Percentiles rank a stretch among this genome's conserved stretches.
Evolutionary conservation across 1,140 invertebrate genomes (phyloP).

Genomic region (Steinernema khuongi): DNA sequence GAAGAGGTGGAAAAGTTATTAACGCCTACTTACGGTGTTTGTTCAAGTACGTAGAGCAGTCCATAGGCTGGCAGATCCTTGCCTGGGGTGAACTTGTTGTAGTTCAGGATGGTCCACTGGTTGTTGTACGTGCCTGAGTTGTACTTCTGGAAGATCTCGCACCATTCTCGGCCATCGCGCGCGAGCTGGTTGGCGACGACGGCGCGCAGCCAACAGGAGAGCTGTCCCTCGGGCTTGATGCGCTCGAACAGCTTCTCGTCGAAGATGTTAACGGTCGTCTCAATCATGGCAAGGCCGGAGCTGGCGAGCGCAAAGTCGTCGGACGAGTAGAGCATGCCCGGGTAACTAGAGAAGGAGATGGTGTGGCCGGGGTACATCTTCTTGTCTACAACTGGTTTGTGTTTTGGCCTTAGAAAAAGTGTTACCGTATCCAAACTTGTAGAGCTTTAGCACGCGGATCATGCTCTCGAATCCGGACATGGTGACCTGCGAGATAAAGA

Average conservation of each 20-base stretch:
- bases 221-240: conserved; percentile 64
- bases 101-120: conserved; percentile 78
- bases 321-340: conserved; percentile 75
- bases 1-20: conserved; percentile 61
- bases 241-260: conserved; percentile 66
- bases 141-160: conserved; percentile 62
- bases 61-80: conserved; percentile 61
- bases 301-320: conserved; percentile 77
- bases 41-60: conserved; percentile 73
- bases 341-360: conserved; percentile 76
- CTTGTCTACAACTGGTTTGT: conserved; percentile 31
- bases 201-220: conserved; percentile 72
- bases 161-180: conserved; percentile 69
- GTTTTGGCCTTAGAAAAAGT: conserved; percentile 19
- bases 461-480: conserved; percentile 75
- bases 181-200: conserved; percentile 79
- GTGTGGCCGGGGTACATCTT: conserved; percentile 66
- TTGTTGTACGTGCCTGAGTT: conserved; percentile 78
- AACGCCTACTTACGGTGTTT: conserved; percentile 67
- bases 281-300: conserved; percentile 65
- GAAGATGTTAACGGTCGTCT: conserved; percentile 71
- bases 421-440: conserved; percentile 71
- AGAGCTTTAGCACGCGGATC: conserved; percentile 81
- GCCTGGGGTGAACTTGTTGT: conserved; percentile 64
- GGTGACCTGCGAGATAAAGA: conserved; percentile 68